Base-by-base conservation (phyloP, 2,797 vertebrate genomes). In the Crocodylus rhombifer region DNA sequence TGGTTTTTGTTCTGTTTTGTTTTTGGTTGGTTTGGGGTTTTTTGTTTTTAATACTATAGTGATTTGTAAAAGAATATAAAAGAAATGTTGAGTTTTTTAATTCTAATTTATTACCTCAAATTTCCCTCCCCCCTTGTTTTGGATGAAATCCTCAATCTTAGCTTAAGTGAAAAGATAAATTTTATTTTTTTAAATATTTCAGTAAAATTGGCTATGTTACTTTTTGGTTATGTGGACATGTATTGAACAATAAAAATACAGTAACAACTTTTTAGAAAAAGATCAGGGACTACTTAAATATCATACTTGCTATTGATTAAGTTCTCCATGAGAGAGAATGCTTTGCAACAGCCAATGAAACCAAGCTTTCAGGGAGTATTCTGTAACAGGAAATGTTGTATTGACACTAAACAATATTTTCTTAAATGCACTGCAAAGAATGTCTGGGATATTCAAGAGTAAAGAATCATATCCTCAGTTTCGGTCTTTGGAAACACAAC, bases 261-360 rank as follows among this genome's bases (percentile, higher is more conserved):
- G 2, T 30, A 73, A 21, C 79, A 77, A 91, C 89, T 90, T 51
- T 51, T 51, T 55, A 86, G 36, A 92, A 90, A 4, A 57, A 5
- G 88, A 89, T 86, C 17, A 73, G 2, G 1, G 57, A 61, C 14
- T n/a, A 58, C 92, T 79, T 90, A 56, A 79, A 62, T 51, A 86
- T 92, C 57, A 20, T 84, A 30, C 26, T 13, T 94, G 77, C 56
- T 23, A 93, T 69, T 36, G 87, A 82, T 86, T 92, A 86, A 57
- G 6, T 74, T 87, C 36, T 77, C 21, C 89, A 77, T 6, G 80
- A 89, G 62, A 30, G 82, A 82, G 89, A 94, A 75, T 55, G 1
- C 12, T 78, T 89, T 83, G 33, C 30, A 23, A 71, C 33, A 69
- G 3, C 30, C 65, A 12, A 23, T 33, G 26, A 77, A 74, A 67